Evolutionary conservation across 2,888 invertebrate species (phyloP).

Genomic region (Dascillus cervinus): DNA sequence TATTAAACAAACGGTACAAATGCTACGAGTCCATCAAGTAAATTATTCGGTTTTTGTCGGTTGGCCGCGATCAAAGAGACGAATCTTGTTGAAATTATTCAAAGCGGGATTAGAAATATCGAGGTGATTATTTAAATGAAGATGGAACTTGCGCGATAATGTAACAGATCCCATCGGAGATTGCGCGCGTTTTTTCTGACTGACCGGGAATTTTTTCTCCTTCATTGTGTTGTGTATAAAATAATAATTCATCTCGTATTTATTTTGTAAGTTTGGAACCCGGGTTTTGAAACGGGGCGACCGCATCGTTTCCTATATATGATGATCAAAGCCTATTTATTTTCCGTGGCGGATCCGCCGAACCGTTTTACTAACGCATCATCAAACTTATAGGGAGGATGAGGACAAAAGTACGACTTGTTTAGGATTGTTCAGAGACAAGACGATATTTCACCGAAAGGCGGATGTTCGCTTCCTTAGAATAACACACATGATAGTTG

Average conservation of each 20-base stretch:
- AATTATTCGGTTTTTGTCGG: conserved; percentile 13
- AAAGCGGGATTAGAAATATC: conserved; percentile 36
- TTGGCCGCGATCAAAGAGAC: conserved; percentile 30
- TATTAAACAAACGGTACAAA: conserved; percentile 1
- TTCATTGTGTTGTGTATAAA: too few species aligned
- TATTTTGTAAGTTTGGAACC: conserved; percentile 30
- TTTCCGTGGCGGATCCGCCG: conserved; percentile 36
- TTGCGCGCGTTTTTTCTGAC: conserved; percentile 23
- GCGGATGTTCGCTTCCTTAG: conserved; percentile 44
- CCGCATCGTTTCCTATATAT: conserved; percentile 31
- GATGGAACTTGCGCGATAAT: conserved; percentile 34
- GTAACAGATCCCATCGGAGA: conserved; percentile 28
- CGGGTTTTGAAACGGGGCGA: conserved; percentile 15
- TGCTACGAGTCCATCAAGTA: conserved; percentile 11
- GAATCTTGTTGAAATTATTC: conserved; percentile 35
- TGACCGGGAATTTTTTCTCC: conserved; percentile 6
- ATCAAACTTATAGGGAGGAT: conserved; percentile 34
- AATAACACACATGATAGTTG: conserved; percentile 41
- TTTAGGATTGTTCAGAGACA: conserved; percentile 39
- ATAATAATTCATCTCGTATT: conserved; percentile 34
- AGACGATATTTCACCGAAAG: conserved; percentile 42
- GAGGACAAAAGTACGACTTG: conserved; percentile 41
- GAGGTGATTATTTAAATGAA: conserved; percentile 40
- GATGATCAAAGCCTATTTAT: conserved; percentile 40
- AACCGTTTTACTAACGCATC: conserved; percentile 41